Evolutionary conservation across 2,113 vertebrate genomes (phyloP), one percentile per base, ranked within the genome.

Genomic region (Tichodroma muraria): DNA sequence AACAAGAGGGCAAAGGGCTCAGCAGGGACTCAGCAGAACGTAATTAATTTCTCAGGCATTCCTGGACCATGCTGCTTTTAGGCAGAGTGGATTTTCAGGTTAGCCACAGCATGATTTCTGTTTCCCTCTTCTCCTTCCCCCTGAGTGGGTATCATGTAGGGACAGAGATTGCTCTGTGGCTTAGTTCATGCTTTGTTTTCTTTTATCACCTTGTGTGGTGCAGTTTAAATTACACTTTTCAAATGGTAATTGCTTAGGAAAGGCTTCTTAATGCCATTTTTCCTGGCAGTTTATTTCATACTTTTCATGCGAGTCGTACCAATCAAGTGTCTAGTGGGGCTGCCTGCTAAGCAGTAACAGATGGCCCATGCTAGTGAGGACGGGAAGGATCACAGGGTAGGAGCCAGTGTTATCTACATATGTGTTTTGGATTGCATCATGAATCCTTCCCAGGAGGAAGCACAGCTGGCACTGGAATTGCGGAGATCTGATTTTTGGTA

Each of bases 291-390:
- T 92, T 85, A 68, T 90, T 93, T 91, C 47, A 50, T 88, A 35
- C 30, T 95, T 83, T 52, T 92, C 59, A 11, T 23, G 23, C 75
- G 77, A 89, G 54, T 64, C 2, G 22, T 71, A 78, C 80, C 80
- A 75, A 23, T 78, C 52, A 78, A 69, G 47, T 68, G 56, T 40
- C 45, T 69, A n/a, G 80, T 42, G 71, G 61, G 45, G 49, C 68
- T 94, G 86, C 54, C 70, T 93, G 79, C 88, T 95, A 86, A 94
- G 89, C 77, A 80, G 64, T 45, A 73, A 84, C 78, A 92, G 94
- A 94, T 94, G 94, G 94, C 85, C 65, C 19, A 2, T 33, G 73
- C 53, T 85, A 88, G 90, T 5, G 20, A 86, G 84, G 60, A 83
- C 80, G 88, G 80, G 70, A 85, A 84, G 77, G 85, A 84, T 92